phyloP scores from a whole-genome alignment of 2,888 invertebrate species.

The Aspidiotus destructor region DNA sequence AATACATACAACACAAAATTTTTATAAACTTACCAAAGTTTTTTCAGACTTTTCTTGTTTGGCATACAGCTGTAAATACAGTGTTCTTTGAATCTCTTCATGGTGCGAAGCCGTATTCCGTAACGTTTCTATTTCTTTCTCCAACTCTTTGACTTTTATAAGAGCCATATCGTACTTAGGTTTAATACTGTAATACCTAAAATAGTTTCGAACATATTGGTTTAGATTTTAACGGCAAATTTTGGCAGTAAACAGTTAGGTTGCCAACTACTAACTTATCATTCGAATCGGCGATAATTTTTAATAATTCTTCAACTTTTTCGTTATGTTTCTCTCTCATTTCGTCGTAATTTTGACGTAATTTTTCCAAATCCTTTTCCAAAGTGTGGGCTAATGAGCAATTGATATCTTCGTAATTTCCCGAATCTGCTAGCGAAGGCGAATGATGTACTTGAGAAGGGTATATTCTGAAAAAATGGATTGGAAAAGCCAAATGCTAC shows the following conservation, averaged over 20 bases:
- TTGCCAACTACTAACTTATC: slow-evolving; percentile 39
- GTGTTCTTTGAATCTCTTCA: slow-evolving; percentile 25
- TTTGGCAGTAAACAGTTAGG: neutral
- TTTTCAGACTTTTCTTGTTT: slow-evolving; percentile 23
- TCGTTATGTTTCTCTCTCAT: slow-evolving; percentile 49
- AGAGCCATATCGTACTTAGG: slow-evolving; percentile 38
- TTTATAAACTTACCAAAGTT: slow-evolving; percentile 10
- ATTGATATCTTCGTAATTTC: slow-evolving; percentile 69
- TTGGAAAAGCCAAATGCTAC: too few species aligned
- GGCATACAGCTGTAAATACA: slow-evolving; percentile 19
- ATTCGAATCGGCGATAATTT: slow-evolving; percentile 42
- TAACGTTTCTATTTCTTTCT: slow-evolving; percentile 38
- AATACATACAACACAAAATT: neutral
- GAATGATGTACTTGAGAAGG: slow-evolving; percentile 50
- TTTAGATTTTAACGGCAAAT: neutral
- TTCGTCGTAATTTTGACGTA: slow-evolving; percentile 39
- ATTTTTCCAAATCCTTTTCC: slow-evolving; percentile 35
- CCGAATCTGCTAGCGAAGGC: slow-evolving; percentile 72
- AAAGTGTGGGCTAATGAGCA: slow-evolving; percentile 24
- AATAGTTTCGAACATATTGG: slow-evolving; percentile 3
- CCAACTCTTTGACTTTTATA: slow-evolving; percentile 37
- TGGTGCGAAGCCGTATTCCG: slow-evolving; percentile 44
- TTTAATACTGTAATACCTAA: slow-evolving; percentile 40
- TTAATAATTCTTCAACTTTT: slow-evolving; percentile 41
- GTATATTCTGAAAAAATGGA: neutral